Evolutionary conservation across 2,113 vertebrate genomes (phyloP), one percentile per base, ranked within the genome.

Genomic region (Semicossyphus pulcher): DNA sequence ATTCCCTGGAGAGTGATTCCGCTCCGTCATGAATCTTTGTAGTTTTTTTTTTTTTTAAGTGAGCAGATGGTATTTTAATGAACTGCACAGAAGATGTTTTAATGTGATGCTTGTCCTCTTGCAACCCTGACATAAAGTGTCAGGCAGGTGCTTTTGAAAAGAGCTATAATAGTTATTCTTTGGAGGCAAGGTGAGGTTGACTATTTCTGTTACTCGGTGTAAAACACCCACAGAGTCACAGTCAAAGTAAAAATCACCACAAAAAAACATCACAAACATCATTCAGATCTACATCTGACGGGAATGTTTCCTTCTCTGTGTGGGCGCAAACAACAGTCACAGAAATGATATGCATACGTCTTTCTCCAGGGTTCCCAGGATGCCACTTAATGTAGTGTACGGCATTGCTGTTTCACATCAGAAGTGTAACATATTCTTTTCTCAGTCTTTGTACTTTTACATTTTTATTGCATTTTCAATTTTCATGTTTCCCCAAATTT

Each of bases 41-140:
- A 42, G 54, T 54, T 49, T 65, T 73, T 51, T 54, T 54, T 49
- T 65, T 73, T 51, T 76, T 77, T 76, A 23, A 36, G 58, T 48
- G 47, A 73, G 70, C 87, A 90, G 87, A 88, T 88, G 87, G 84
- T 73, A 63, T 81, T 84, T 86, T 80, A 90, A 83, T 87, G 74
- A 88, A 90, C 80, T 83, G 47, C 6, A 64, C 29, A 67, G 58
- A 72, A 85, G 48, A 77, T 51, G 72, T 44, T 80, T 87, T 57
- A 74, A 78, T 79, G 73, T 11, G 15, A 64, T 47, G 52, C 76
- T 76, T 78, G 71, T 84, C 73, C 68, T 78, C 25, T 74, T 83
- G 79, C 23, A 75, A 58, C 62, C 41, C 76, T 65, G 70, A 76
- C 4, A 59, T 65, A 65, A 83, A 68, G 28, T 76, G 37, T 36